A percentile compares a stretch with the other conserved stretches of the same genome.
Evolutionary conservation across 2,888 invertebrate species (phyloP).

Genomic region (Galerucella calmariensis): DNA sequence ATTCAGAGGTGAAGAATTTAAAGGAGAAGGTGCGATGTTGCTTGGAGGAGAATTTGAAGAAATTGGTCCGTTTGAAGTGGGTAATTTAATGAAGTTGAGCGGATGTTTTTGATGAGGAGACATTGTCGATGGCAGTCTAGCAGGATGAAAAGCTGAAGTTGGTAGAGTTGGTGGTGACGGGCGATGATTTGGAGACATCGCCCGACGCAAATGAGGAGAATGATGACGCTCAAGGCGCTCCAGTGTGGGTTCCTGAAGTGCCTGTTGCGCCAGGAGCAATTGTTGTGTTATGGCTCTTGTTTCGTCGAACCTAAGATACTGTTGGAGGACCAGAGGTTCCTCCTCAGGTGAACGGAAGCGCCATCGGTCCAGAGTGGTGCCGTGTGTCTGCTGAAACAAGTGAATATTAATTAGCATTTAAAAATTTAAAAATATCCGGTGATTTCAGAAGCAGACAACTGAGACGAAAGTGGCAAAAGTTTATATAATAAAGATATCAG

Average conservation of each 20-base stretch:
- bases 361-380: constrained; percentile 89
- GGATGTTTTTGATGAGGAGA: constrained; percentile 65
- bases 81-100: constrained; percentile 66
- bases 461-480: constrained; percentile 35
- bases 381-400: constrained; percentile 66
- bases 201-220: constrained; percentile 64
- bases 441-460: constrained; percentile 23
- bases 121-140: constrained; percentile 62
- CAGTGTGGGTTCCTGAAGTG: constrained; percentile 70
- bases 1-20: constrained; percentile 80
- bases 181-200: constrained; percentile 77
- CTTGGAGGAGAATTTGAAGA: constrained; percentile 73
- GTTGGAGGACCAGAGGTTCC: constrained; percentile 90
- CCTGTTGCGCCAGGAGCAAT: constrained; percentile 72
- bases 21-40: constrained; percentile 71
- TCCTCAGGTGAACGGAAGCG: constrained; percentile 87
- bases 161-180: constrained; percentile 71
- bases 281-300: constrained; percentile 84
- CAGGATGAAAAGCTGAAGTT: constrained; percentile 65
- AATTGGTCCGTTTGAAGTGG: constrained; percentile 66
- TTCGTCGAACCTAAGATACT: constrained; percentile 90
- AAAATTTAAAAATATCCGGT: constrained; percentile 30
- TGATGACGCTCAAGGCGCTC: constrained; percentile 68
- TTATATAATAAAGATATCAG: constrained; percentile 44
- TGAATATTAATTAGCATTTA: constrained; percentile 18